Evolutionary conservation across 2,113 vertebrate species (phyloP).

Genomic region (Grus americana): DNA sequence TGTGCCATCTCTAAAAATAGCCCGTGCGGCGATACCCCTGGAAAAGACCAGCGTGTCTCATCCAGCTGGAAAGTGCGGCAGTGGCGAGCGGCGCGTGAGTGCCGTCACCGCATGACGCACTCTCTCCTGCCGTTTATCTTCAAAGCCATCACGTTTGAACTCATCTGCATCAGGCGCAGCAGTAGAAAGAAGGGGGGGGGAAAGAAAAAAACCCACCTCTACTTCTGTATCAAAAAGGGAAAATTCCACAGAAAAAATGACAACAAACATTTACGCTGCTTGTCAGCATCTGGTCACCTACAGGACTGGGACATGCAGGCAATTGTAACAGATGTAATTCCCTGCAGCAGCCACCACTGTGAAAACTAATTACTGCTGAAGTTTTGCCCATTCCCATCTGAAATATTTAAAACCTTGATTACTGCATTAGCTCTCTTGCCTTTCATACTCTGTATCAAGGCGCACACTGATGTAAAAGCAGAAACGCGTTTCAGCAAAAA

Average conservation of each 20-base stretch:
- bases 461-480: neutral
- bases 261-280: neutral
- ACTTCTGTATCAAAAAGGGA: neutral
- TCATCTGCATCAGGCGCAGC: neutral
- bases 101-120: neutral
- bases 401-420: constrained; percentile 65
- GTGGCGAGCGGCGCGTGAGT: neutral
- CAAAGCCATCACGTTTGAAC: constrained; percentile 11
- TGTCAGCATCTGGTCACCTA: constrained; percentile 41
- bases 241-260: constrained; percentile 22
- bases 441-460: neutral
- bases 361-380: constrained; percentile 51
- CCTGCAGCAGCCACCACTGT: neutral
- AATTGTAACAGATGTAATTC: constrained; percentile 27
- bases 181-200: neutral
- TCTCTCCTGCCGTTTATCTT: constrained; percentile 26
- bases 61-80: neutral
- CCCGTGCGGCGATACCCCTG: neutral
- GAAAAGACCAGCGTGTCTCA: constrained; percentile 1
- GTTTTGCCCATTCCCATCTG: constrained; percentile 15
- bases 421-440: neutral
- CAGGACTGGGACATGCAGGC: neutral
- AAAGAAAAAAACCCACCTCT: neutral
- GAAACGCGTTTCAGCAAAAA: constrained; percentile 48
- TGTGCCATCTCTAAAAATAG: constrained; percentile 50